These are phyloP conservation scores for Chrysomallon squamiferum DNA, from an alignment of 1,140 invertebrate species.

Conservation along the genomic window DNA sequence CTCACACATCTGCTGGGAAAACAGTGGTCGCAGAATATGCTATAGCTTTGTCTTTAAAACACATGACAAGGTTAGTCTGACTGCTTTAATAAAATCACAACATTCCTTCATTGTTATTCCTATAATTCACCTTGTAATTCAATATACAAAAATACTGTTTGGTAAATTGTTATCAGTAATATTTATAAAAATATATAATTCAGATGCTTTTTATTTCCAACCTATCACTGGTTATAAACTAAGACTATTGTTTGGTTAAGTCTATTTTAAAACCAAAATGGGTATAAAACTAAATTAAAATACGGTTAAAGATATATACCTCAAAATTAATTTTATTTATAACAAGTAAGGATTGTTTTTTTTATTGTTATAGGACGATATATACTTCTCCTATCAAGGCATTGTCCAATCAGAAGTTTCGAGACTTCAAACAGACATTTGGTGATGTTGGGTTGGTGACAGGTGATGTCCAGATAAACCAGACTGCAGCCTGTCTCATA, in stretches of 20 bases:
- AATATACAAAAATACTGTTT: too few species aligned
- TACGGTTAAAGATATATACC: too few species aligned
- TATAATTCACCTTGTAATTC: too few species aligned
- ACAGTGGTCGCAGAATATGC: constrained; percentile 99
- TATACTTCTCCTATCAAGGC: constrained; percentile 99
- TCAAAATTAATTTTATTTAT: too few species aligned
- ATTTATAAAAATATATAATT: background rate
- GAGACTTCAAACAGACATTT: constrained; percentile 93
- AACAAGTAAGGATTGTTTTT: background rate
- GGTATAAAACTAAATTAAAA: background rate
- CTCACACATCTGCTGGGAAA: constrained; percentile 99
- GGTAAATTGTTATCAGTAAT: too few species aligned
- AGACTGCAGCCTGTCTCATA: constrained; percentile 90
- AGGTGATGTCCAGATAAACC: constrained; percentile 95
- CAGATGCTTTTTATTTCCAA: too few species aligned
- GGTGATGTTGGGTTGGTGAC: constrained; percentile 90
- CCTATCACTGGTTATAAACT: too few species aligned
- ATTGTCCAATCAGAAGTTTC: constrained; percentile 98
- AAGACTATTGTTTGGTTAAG: too few species aligned
- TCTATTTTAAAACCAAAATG: too few species aligned
- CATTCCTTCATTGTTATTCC: too few species aligned
- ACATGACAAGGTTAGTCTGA: constrained; percentile 88
- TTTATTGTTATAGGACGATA: constrained; percentile 76
- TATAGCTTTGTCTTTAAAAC: constrained; percentile 86
- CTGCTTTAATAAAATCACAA: background rate